These are phyloP conservation scores for Bimastos eiseni DNA, from an alignment of 2,888 invertebrate species.

Conservation along the genomic window DNA sequence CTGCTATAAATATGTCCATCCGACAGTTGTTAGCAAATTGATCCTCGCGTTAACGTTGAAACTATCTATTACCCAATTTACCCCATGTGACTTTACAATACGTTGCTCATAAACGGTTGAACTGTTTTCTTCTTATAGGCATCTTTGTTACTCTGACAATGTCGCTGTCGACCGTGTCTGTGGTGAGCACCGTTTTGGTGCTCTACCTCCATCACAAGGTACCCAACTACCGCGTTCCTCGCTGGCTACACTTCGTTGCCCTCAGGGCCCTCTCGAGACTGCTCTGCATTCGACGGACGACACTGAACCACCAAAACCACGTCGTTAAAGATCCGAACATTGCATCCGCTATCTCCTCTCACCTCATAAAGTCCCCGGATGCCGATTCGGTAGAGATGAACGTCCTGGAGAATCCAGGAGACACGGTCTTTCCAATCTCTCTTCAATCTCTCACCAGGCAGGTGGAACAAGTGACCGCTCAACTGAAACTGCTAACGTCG, in stretches of 20 bases:
- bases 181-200: slow-evolving; percentile 33
- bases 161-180: slow-evolving; percentile 37
- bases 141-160: slow-evolving; percentile 35
- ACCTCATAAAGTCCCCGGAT: neutral
- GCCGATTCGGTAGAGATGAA: neutral
- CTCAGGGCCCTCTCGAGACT: slow-evolving; percentile 32
- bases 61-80: neutral
- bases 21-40: too few relatives aligned
- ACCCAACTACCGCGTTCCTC: slow-evolving; percentile 23
- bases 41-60: too few relatives aligned
- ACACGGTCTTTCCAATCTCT: neutral
- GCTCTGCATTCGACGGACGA: slow-evolving; percentile 31
- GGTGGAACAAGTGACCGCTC: neutral
- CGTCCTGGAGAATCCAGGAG: neutral
- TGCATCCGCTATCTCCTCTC: neutral
- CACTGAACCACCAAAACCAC: slow-evolving; percentile 13
- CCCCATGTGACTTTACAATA: neutral
- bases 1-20: too few relatives aligned
- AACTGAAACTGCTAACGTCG: neutral
- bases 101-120: neutral
- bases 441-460: neutral
- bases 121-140: slow-evolving; percentile 28
- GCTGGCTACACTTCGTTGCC: slow-evolving; percentile 29
- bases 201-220: slow-evolving; percentile 37
- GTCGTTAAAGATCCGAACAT: neutral